Percentiles rank a stretch among this genome's conserved stretches.
Conservation (phyloP, 2,113 vertebrate species). For the Pterophyllum scalare region DNA sequence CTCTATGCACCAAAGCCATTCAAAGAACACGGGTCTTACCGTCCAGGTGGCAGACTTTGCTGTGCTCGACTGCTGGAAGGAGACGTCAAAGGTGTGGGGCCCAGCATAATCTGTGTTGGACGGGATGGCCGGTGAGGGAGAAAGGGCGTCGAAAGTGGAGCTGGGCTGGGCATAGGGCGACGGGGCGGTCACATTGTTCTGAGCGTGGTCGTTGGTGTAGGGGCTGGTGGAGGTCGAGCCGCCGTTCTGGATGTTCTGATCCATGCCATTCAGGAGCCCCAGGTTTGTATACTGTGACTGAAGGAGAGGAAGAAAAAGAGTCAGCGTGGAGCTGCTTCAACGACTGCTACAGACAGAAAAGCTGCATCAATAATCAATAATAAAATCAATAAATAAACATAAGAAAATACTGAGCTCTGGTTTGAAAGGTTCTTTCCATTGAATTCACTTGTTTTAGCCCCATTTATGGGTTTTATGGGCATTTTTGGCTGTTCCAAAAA, state of each 20-base stretch:
- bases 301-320: not conserved
- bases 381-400: no score
- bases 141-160: conserved; percentile 96
- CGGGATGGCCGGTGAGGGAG: conserved; percentile 96
- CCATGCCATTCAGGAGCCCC: conserved; percentile 98
- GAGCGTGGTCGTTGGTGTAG: conserved; percentile 94
- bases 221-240: conserved; percentile 98
- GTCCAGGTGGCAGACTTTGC: conserved; percentile 99
- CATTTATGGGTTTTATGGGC: no score
- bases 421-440: no score
- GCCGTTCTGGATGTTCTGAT: conserved; percentile 96
- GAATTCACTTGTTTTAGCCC: no score
- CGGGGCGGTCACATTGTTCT: conserved; percentile 94
- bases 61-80: conserved; percentile 98
- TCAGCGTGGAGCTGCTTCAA: not conserved
- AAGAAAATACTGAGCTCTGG: no score
- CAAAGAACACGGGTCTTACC: conserved; percentile 82
- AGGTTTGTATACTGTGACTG: conserved; percentile 98
- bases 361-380: no score
- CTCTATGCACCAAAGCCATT: not conserved
- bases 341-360: no score
- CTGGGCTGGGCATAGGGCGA: conserved; percentile 98
- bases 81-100: conserved; percentile 97
- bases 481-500: not conserved
- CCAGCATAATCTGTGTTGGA: conserved; percentile 99